These are phyloP conservation scores for Salvelinus fontinalis DNA, from an alignment of 2,113 vertebrate species.

Conservation along the genomic window DNA sequence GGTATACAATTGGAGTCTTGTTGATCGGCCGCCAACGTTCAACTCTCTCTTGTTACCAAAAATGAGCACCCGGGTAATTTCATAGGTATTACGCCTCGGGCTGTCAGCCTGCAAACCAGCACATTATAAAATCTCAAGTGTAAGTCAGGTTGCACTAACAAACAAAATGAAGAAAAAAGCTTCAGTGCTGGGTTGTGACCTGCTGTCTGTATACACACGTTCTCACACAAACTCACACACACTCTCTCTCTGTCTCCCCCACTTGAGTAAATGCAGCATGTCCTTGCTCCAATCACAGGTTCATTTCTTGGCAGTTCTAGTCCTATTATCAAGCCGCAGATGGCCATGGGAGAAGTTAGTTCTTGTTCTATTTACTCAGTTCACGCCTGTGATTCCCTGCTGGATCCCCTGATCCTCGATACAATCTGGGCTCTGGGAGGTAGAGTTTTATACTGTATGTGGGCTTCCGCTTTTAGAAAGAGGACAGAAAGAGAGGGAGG, in stretches of 20 bases:
- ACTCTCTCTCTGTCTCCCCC: neutral
- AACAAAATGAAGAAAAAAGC: constrained; percentile 28
- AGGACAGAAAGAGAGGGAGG: neutral
- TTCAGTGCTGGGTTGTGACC: no score
- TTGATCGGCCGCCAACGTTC: constrained; percentile 47
- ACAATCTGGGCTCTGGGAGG: constrained; percentile 45
- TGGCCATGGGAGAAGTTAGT: constrained; percentile 68
- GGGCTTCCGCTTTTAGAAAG: constrained; percentile 3
- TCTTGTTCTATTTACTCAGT: constrained; percentile 67
- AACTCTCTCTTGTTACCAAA: constrained; percentile 53
- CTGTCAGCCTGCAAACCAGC: constrained; percentile 38
- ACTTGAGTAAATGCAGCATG: neutral
- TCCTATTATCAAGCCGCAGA: constrained; percentile 66
- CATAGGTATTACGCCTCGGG: constrained; percentile 54
- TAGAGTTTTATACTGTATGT: constrained; percentile 19
- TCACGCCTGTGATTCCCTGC: constrained; percentile 49
- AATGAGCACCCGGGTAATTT: constrained; percentile 47
- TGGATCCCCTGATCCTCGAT: constrained; percentile 62
- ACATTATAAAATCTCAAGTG: constrained; percentile 25
- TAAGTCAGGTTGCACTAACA: constrained; percentile 31
- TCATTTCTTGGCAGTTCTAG: constrained; percentile 57
- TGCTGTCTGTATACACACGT: no score
- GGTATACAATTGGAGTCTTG: constrained; percentile 45
- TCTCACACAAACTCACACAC: constrained; percentile 5
- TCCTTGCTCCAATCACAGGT: constrained; percentile 51